Evolutionary conservation across 1,140 invertebrate genomes (phyloP), one percentile per base, ranked within the genome.

Genomic region (Ostrea denselamellosa): DNA sequence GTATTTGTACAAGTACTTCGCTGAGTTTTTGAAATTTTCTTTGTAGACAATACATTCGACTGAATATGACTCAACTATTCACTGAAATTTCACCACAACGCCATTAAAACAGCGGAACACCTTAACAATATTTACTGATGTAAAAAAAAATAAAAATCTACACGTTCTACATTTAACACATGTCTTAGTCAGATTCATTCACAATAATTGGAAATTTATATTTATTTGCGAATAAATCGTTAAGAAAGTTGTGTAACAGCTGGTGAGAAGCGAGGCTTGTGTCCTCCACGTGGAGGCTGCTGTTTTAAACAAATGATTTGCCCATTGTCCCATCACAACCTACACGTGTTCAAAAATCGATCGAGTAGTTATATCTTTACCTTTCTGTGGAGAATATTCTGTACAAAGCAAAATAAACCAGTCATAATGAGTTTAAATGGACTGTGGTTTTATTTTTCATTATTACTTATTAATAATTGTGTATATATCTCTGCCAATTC

Each of bases 41-140:
- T 86, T 90, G 62, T 87, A 93, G 92, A 58, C 89, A 89, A 82
- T 93, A 90, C 86, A 89, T 93, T 14, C 87, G 85, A 71, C 85
- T 93, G 17, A 91, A 92, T 65, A 91, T 91, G 88, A 90, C 89
- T 12, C 85, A 89, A 19, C 56, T 93, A 56, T 93, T 93, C 85
- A 84, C 53, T 52, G 89, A 90, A 65, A 84, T 54, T 53, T 82
- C 81, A 56, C 90, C 90, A 65, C 25, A 83, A 86, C 68, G 14
- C 12, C 25, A 17, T 34, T 25, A 77, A 14, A 77, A 28, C 68
- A 28, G 12, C 28, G 12, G 12, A 77, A 28, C 14, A 9, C 68
- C 14, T 14, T 62, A 7, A 62, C 58, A 17, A 62, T 7, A 62
- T 44, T 44, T 1, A 44, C 1, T 44, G 34, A 44, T 44, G 34